Base-by-base conservation (phyloP, 2,113 vertebrate species). In the Nyctibius bracteatus region DNA sequence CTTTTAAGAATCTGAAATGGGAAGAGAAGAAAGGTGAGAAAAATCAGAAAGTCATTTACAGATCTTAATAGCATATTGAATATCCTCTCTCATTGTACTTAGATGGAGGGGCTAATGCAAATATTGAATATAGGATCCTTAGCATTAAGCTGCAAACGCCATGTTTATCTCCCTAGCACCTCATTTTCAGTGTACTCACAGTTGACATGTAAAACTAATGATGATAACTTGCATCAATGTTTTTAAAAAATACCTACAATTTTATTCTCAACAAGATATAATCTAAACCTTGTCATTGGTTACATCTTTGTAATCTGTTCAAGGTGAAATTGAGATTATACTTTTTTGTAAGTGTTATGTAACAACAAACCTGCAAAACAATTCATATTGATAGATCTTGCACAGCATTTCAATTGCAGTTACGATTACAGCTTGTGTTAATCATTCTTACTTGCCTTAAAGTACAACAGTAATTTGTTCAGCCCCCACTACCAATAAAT, bases 21-120 rank as follows among this genome's bases (percentile, higher is more conserved):
- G 96, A 95, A 97, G 78, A 86, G 30, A 89, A 72, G 79, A 91
- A 67, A 96, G 81, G 30, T 63, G 19, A 46, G 23, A 78, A 72
- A 92, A 94, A 88, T 17, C 74, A 97, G 75, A 44, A 95, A 94
- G 79, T 39, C 1, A 6, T 78, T 66, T 84, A 20, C 33, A 33
- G 7, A 21, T 33, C 43, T 87, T 55, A 55, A 33, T 14, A 81
- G 30, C 9, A 43, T 14, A 35, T 22, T 41, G 35, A 88, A 63
- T 75, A 79, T 17, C 8, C 31, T 24, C 10, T 67, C 2, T 68
- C 9, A 18, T 3, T 63, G 14, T 67, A 57, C 7, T 59, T 37
- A 54, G 5, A 33, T 72, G 30, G 33, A 68, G 9, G 11, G 5
- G 12, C 5, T 61, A 66, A 86, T 11, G 12, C 8, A 75, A 55